A percentile compares a stretch with the other conserved stretches of the same genome.
Conservation (phyloP, 1,140 invertebrate genomes). For the Myzus persicae region DNA sequence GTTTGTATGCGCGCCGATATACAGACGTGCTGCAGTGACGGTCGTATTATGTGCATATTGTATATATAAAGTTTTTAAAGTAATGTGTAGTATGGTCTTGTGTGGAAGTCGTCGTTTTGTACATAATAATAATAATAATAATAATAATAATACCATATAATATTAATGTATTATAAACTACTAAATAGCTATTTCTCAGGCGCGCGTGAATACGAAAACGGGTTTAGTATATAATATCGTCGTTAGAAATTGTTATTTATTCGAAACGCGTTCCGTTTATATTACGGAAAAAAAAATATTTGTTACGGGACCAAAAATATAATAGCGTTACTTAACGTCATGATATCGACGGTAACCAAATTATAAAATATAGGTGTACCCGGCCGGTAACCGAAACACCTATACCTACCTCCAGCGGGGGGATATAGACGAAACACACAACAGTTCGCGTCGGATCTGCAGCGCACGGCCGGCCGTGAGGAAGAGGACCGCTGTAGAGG, state of each 20-base stretch:
- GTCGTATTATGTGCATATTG: neutral
- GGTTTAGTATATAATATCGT: slow-evolving; percentile 2
- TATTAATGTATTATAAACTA: neutral
- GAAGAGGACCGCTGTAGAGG: neutral
- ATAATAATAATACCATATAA: neutral
- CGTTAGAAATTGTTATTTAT: slow-evolving; percentile 34
- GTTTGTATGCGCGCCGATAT: neutral
- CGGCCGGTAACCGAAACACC: neutral
- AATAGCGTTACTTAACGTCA: neutral
- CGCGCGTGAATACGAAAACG: neutral
- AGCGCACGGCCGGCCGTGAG: no score
- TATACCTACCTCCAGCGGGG: neutral
- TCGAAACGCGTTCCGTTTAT: slow-evolving; percentile 30
- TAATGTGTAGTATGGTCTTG: neutral
- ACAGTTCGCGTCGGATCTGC: neutral
- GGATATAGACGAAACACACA: neutral
- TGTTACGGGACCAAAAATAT: neutral
- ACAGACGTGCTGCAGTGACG: neutral
- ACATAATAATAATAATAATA: neutral
- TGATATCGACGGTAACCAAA: neutral
- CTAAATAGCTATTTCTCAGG: neutral
- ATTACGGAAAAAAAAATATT: slow-evolving; percentile 3
- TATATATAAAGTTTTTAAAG: neutral
- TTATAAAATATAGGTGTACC: neutral
- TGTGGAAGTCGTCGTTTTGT: neutral